Conservation (phyloP, 2,797 vertebrate species). For the Girardinus metallicus region DNA sequence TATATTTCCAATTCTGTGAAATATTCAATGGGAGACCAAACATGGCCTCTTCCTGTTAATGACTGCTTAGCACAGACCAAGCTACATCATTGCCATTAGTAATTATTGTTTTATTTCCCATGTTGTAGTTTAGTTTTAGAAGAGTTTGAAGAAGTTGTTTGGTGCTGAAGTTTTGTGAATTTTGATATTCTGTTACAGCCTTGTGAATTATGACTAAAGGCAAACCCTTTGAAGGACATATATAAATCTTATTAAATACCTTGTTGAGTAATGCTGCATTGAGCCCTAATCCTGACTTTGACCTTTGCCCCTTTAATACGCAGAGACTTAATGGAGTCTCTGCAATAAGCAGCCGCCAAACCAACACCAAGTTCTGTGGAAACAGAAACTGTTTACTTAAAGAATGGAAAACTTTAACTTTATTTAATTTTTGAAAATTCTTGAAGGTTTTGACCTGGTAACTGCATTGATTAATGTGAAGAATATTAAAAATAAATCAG, state of each 20-base stretch:
- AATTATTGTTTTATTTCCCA: no score
- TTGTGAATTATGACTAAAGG: neutral
- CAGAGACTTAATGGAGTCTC: constrained; percentile 31
- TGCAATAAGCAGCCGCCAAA: constrained; percentile 3
- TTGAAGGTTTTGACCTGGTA: neutral
- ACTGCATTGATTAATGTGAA: neutral
- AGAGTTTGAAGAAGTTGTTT: neutral
- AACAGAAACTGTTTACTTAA: neutral
- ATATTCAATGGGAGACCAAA: no score
- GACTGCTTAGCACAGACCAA: no score
- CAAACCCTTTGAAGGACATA: neutral
- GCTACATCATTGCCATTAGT: no score
- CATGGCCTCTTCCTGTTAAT: no score
- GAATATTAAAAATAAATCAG: neutral
- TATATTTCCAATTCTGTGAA: no score
- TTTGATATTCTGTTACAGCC: neutral
- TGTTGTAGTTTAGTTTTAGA: no score
- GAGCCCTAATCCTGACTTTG: constrained; percentile 66
- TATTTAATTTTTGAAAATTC: neutral
- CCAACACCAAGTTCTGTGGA: neutral
- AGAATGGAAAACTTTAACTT: neutral
- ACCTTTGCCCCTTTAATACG: constrained; percentile 63
- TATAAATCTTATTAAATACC: constrained; percentile 15
- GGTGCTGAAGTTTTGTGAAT: neutral
- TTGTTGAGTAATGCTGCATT: constrained; percentile 54